Base-by-base conservation (phyloP, 2,888 invertebrate genomes). In the Acanthosoma haemorrhoidale region DNA sequence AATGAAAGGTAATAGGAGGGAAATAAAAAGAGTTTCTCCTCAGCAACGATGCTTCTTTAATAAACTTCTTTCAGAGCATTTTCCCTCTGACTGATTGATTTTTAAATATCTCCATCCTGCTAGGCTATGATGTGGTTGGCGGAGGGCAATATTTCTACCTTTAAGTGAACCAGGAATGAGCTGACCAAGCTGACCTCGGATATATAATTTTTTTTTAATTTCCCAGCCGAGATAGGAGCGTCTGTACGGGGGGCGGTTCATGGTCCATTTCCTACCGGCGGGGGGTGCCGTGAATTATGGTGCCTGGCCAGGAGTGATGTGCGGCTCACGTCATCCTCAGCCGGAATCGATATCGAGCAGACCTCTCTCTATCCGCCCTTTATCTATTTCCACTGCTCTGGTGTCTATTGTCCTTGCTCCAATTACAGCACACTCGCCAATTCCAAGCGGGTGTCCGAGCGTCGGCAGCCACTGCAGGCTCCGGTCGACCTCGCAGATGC, bases 221-320 rank as follows among this genome's bases (percentile, higher is more conserved):
- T 51, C 51, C 51, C 59, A 32, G 59, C 32, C 59, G 59, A 16
- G 15, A n/a, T n/a, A n/a, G n/a, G n/a, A n/a, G n/a, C n/a, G n/a
- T n/a, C n/a, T n/a, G n/a, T n/a, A 59, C 59, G 59, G 15, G 8
- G 16, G 61, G 16, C 36, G 21, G 61, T 61, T 61, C 61, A 61
- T 61, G 61, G 61, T 61, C 61, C 61, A 61, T 61, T 61, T 61
- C 38, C 32, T 15, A 9, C 18, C 16, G 38, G 15, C 36, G 61
- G 61, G 32, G 32, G 16, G 15, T 18, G 36, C 36, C n/a, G n/a
- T n/a, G 60, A 60, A 32, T 60, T 60, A 60, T 60, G 34, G 61
- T 34, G 61, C 32, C 61, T 61, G 61, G 61, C 18, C 38, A 61
- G 61, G 61, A 61, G 61, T 61, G 61, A 61, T 61, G 61, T 61